Evolutionary conservation across 1,140 invertebrate species (phyloP).

Genomic region (Eriosoma lanigerum): DNA sequence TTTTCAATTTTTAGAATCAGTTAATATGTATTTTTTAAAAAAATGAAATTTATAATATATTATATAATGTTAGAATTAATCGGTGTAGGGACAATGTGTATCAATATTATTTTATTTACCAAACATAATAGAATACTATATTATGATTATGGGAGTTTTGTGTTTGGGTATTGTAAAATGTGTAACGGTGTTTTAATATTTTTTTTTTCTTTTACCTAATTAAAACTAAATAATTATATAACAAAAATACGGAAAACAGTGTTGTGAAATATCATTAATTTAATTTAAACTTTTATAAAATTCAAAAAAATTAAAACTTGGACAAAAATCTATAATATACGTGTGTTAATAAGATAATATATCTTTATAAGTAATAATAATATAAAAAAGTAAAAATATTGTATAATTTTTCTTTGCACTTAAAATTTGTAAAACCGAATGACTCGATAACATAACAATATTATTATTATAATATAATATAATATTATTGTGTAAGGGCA

Average conservation of each 20-base stretch:
- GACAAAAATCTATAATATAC: neutral
- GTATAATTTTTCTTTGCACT: no score
- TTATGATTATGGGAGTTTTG: neutral
- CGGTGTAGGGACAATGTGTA: slow-evolving; percentile 28
- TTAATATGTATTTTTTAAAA: neutral
- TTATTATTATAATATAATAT: neutral
- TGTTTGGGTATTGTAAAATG: neutral
- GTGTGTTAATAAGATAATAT: neutral
- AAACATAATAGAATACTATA: neutral
- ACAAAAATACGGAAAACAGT: slow-evolving; percentile 34
- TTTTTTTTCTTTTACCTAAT: neutral
- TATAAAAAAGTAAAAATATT: neutral
- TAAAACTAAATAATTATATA: neutral
- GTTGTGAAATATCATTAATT: slow-evolving; percentile 43
- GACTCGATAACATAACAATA: neutral
- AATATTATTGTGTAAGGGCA: neutral
- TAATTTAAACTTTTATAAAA: slow-evolving; percentile 1
- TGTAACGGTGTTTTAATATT: slow-evolving; percentile 4
- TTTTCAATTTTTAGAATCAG: neutral
- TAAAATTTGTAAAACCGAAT: neutral
- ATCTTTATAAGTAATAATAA: neutral
- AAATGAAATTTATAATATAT: slow-evolving; percentile 9
- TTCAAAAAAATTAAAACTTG: neutral
- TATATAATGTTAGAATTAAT: slow-evolving; percentile 18
- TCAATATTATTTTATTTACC: slow-evolving; percentile 6